phyloP scores from a whole-genome alignment of 2,797 vertebrate genomes.

The Lepilemur ruficaudatus region DNA sequence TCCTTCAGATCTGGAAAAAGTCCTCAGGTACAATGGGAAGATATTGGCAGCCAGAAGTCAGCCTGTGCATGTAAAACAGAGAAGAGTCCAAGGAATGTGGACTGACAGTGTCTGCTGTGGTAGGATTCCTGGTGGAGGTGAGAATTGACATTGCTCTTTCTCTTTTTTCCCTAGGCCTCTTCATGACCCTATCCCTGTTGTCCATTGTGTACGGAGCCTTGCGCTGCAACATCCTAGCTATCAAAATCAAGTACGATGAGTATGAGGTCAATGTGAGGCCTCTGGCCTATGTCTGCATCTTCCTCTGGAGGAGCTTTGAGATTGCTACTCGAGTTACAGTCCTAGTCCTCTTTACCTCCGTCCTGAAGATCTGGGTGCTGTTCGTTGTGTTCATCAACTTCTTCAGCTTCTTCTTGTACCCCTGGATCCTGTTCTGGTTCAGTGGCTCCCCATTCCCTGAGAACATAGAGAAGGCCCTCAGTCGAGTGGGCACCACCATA shows the following conservation, averaged over 20 bases:
- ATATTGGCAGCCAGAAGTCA: background rate
- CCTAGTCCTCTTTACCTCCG: slow-evolving; percentile 96
- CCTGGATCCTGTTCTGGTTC: slow-evolving; percentile 95
- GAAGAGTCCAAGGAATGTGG: background rate
- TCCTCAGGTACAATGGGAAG: background rate
- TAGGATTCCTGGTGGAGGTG: background rate
- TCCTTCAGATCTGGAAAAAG: background rate
- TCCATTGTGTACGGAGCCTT: slow-evolving; percentile 98
- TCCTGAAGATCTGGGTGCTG: slow-evolving; percentile 93
- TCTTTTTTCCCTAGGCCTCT: slow-evolving; percentile 87
- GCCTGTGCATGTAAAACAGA: background rate
- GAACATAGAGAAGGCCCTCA: slow-evolving; percentile 96
- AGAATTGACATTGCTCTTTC: slow-evolving; percentile 65
- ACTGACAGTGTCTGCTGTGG: background rate
- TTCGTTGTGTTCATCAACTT: slow-evolving; percentile 93
- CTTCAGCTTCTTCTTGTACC: slow-evolving; percentile 92
- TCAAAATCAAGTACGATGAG: slow-evolving; percentile 98
- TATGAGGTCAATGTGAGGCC: slow-evolving; percentile 93
- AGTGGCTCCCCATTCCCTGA: slow-evolving; percentile 95
- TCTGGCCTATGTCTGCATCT: slow-evolving; percentile 93
- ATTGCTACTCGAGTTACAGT: slow-evolving; percentile 94
- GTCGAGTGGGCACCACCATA: slow-evolving; percentile 93
- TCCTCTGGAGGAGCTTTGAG: slow-evolving; percentile 97
- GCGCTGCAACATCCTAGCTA: slow-evolving; percentile 98
- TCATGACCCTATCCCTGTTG: slow-evolving; percentile 95